A percentile compares a stretch with the other conserved stretches of the same genome.
Evolutionary conservation across 2,888 invertebrate genomes (phyloP).

Genomic region (Polyommatus iphigenia): DNA sequence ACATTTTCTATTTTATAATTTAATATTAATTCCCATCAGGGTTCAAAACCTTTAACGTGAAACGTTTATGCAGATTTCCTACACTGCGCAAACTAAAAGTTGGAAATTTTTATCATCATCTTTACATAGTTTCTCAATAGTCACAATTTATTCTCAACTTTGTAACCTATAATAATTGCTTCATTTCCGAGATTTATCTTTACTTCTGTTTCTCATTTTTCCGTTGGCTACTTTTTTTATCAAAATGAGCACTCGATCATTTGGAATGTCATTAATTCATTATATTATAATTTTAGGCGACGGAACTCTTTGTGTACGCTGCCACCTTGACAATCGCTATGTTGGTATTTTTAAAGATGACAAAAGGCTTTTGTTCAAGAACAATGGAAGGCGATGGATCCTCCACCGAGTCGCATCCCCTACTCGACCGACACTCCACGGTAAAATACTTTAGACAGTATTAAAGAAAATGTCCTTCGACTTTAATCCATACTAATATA

Average conservation of each 20-base stretch:
- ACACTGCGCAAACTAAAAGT: neutral
- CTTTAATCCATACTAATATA: neutral
- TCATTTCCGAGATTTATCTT: neutral
- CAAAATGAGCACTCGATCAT: neutral
- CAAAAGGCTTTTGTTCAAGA: conserved; percentile 67
- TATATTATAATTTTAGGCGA: conserved; percentile 74
- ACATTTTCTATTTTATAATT: too few relatives aligned
- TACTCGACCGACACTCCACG: conserved; percentile 63
- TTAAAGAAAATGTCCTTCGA: neutral
- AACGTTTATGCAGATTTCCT: too few relatives aligned
- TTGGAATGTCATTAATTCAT: neutral
- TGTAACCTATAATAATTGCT: neutral
- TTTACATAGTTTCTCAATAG: neutral
- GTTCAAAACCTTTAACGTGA: neutral
- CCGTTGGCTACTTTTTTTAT: neutral
- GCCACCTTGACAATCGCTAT: conserved; percentile 84
- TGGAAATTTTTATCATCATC: neutral
- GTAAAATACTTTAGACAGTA: conserved; percentile 44
- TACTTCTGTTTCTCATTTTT: neutral
- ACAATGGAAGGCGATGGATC: conserved; percentile 64
- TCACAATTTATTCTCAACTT: neutral
- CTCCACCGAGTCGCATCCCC: conserved; percentile 64
- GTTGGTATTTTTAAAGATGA: conserved; percentile 81
- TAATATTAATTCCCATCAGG: too few relatives aligned
- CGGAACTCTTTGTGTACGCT: conserved; percentile 88